Evolutionary conservation across 2,888 invertebrate genomes (phyloP).

Genomic region (Stegophylla sp.): DNA sequence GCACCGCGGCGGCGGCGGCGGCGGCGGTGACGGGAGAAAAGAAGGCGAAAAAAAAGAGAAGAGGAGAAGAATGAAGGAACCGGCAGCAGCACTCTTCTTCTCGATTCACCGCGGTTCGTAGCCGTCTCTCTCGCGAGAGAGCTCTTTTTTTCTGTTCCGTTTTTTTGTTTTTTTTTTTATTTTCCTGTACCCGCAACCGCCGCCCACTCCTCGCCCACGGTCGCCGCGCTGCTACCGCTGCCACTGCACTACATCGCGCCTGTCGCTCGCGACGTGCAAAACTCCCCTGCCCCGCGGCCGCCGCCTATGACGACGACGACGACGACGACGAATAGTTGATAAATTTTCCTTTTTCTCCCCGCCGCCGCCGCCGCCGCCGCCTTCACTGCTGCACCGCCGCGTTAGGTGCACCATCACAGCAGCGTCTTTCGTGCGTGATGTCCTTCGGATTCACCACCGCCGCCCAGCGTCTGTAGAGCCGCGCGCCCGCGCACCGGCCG

Average conservation of each 20-base stretch:
- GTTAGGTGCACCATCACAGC: no score
- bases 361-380: slow-evolving; percentile 12
- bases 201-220: neutral
- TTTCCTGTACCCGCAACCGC: neutral
- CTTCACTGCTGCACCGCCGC: neutral
- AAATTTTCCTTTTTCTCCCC: no score
- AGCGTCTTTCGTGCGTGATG: no score
- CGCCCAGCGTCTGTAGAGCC: no score
- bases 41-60: slow-evolving; percentile 32
- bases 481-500: no score
- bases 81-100: slow-evolving; percentile 36
- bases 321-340: no score
- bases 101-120: slow-evolving; percentile 19
- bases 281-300: no score
- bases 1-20: neutral
- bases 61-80: no score
- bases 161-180: neutral
- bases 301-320: no score
- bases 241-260: neutral
- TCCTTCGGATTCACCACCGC: no score
- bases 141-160: slow-evolving; percentile 30
- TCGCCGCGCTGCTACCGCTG: neutral
- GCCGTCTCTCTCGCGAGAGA: slow-evolving; percentile 1
- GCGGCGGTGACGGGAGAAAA: neutral
- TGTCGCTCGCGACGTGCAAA: no score